Conservation (phyloP, 2,113 vertebrate genomes). For the Crotophaga sulcirostris region DNA sequence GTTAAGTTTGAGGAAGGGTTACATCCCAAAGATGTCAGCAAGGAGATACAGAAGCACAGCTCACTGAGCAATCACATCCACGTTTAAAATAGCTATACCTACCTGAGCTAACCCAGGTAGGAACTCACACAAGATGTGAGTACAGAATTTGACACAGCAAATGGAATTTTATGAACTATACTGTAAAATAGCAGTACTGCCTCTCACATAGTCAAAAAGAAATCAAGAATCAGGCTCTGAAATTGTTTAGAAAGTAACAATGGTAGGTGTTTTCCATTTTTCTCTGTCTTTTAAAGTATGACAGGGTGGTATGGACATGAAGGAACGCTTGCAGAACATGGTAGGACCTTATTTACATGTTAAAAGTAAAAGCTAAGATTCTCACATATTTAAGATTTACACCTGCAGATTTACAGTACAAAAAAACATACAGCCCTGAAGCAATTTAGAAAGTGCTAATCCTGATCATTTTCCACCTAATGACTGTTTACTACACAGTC, state of each 20-base stretch:
- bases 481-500: slow-evolving; percentile 21
- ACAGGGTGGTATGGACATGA: accelerated
- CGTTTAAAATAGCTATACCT: neutral
- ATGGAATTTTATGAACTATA: neutral
- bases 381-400: neutral
- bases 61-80: neutral
- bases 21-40: neutral
- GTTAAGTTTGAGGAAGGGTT: neutral
- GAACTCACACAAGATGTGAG: neutral
- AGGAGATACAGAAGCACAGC: neutral
- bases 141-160: neutral
- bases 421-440: neutral
- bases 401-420: neutral
- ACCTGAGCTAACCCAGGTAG: neutral
- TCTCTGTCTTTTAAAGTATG: neutral
- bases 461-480: slow-evolving; percentile 38
- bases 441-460: neutral
- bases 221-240: neutral
- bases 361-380: neutral
- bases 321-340: neutral
- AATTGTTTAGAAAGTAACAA: neutral
- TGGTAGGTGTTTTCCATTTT: neutral
- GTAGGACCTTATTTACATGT: neutral
- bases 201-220: neutral
- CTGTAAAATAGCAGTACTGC: neutral